A percentile compares a stretch with the other conserved stretches of the same genome.
Evolutionary conservation across 2,797 vertebrate genomes (phyloP).

Genomic region (Dendrocincla tyrannina): DNA sequence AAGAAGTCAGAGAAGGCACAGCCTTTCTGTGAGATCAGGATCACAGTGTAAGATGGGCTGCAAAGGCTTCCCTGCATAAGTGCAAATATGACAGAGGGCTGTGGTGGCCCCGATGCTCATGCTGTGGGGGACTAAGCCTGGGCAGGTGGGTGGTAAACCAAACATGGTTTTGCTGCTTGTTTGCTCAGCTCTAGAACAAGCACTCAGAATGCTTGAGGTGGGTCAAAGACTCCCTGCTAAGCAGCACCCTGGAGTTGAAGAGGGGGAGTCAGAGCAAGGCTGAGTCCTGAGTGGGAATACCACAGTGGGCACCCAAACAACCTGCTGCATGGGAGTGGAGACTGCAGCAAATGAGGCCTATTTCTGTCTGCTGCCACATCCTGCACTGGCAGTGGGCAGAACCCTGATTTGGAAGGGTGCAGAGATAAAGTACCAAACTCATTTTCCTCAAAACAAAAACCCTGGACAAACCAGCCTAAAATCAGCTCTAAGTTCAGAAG

Average conservation of each 20-base stretch:
- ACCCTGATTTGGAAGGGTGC: background rate
- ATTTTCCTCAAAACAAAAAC: background rate
- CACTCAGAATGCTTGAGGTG: accelerated
- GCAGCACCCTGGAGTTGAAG: background rate
- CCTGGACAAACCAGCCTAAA: background rate
- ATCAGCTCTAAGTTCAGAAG: background rate
- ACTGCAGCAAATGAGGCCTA: background rate
- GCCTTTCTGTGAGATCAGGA: background rate
- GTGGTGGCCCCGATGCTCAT: background rate
- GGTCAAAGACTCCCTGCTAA: background rate
- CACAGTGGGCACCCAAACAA: accelerated
- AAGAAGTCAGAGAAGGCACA: background rate
- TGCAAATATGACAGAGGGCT: background rate
- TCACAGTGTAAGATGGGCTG: accelerated
- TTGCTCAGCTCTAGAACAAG: accelerated
- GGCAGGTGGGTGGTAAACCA: background rate
- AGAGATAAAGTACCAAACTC: background rate
- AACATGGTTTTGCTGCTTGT: background rate
- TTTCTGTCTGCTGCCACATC: background rate
- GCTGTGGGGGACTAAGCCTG: background rate
- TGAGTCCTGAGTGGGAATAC: background rate
- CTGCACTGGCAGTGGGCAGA: background rate
- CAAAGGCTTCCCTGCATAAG: background rate
- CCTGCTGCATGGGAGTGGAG: accelerated
- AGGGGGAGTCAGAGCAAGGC: background rate